Evolutionary conservation across 2,888 invertebrate genomes (phyloP).

Genomic region (Spilarctia lutea): DNA sequence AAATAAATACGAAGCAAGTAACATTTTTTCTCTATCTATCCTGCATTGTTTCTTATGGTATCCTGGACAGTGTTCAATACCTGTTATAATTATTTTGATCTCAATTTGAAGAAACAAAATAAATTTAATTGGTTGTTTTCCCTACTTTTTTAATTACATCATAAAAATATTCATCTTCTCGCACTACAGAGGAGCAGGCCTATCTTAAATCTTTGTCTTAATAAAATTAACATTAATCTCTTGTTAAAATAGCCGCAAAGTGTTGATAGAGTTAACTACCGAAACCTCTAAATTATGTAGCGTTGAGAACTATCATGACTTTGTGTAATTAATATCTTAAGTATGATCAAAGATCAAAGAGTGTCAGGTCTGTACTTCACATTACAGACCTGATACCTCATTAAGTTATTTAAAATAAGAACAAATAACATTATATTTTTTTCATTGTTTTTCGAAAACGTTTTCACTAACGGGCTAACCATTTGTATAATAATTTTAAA

Average conservation of each 20-base stretch:
- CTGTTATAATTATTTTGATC: neutral
- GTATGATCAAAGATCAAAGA: slow-evolving; percentile 2
- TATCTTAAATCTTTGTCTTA: slow-evolving; percentile 39
- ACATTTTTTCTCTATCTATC: too few species aligned
- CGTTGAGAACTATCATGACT: slow-evolving; percentile 5
- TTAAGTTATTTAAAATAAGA: too few species aligned
- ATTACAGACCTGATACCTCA: neutral
- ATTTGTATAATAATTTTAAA: too few species aligned
- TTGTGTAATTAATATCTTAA: slow-evolving; percentile 21
- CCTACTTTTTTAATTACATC: slow-evolving; percentile 44
- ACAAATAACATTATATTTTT: too few species aligned
- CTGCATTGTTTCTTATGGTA: neutral
- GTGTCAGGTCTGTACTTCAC: too few species aligned
- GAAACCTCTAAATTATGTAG: slow-evolving; percentile 18
- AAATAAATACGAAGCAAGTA: too few species aligned
- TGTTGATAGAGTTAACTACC: slow-evolving; percentile 36
- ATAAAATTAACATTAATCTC: slow-evolving; percentile 44
- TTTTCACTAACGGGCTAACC: too few species aligned
- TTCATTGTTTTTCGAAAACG: too few species aligned
- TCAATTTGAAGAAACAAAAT: slow-evolving; percentile 17
- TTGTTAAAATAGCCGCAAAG: slow-evolving; percentile 38
- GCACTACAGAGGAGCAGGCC: neutral
- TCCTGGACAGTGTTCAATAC: neutral
- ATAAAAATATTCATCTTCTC: slow-evolving; percentile 34
- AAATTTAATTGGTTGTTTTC: slow-evolving; percentile 25